Base-by-base conservation (phyloP, 2,113 vertebrate genomes). In the Microtus pennsylvanicus region DNA sequence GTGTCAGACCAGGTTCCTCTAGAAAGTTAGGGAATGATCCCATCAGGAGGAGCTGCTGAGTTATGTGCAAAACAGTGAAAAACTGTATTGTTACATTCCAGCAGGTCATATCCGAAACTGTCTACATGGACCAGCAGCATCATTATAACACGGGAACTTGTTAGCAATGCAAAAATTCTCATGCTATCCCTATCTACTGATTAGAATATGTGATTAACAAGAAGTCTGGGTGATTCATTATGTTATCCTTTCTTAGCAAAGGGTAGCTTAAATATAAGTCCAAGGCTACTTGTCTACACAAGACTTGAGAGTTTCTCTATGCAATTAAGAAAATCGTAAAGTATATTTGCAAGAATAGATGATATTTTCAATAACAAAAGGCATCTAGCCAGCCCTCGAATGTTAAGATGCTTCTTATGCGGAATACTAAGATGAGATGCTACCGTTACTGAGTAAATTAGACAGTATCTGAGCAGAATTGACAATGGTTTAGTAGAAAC, bases 201-300 rank as follows among this genome's bases (percentile, higher is more conserved):
- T 58, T 69, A 67, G 38, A 96, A 81, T 80, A 65, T 83, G 14
- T 14, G 86, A 94, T 92, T 85, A 94, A 87, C 7, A 89, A 78
- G 33, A 70, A 42, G 14, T 28, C 12, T 17, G 9, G 17, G 28
- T 80, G 35, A 94, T 63, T 81, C 5, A 7, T n/a, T 77, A 30
- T 61, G 33, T 35, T 85, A 7, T 38, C 86, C 14, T 11, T 80
- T 93, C 52, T 50, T 91, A 85, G 74, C 93, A 88, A 50, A 92
- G 19, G n/a, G 4, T 35, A 82, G 28, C 1, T 92, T 75, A 91
- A 47, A 47, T 85, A n/a, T 7, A 91, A 26, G 0, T 17, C 92
- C 26, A 70, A 50, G 58, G 74, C 35, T 70, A 0, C 74, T 75
- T 81, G 22, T 85, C 87, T 82, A 78, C 19, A n/a, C 0, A 94